Conservation (phyloP, 2,888 invertebrate species). For the Chironomus riparius region DNA sequence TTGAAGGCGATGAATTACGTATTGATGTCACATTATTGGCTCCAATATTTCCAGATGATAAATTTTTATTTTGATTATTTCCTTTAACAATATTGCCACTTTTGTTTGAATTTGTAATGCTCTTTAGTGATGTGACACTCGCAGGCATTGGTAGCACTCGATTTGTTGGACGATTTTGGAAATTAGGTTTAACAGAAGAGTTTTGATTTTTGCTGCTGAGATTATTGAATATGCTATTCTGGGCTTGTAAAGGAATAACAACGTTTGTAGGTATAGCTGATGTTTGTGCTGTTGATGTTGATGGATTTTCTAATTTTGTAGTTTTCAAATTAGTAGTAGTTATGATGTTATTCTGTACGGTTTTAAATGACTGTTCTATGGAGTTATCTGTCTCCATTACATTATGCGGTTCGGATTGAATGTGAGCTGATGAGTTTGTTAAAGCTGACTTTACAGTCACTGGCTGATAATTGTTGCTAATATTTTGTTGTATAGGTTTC, state of each 20-base stretch:
- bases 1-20: neutral
- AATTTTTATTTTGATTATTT: slow-evolving; percentile 38
- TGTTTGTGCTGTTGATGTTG: slow-evolving; percentile 1
- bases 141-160: slow-evolving; percentile 70
- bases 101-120: neutral
- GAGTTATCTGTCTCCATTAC: neutral
- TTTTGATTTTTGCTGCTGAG: slow-evolving; percentile 33
- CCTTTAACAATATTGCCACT: slow-evolving; percentile 32
- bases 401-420: slow-evolving; percentile 4
- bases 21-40: slow-evolving; percentile 19
- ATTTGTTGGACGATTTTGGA: slow-evolving; percentile 58
- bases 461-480: slow-evolving; percentile 28
- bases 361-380: slow-evolving; percentile 18
- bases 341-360: slow-evolving; percentile 25
- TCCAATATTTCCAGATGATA: slow-evolving; percentile 32
- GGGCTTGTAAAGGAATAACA: slow-evolving; percentile 57
- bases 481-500: slow-evolving; percentile 29
- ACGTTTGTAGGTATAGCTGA: slow-evolving; percentile 52
- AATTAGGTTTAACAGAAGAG: slow-evolving; percentile 32
- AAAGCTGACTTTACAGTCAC: slow-evolving; percentile 18
- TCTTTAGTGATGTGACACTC: slow-evolving; percentile 31
- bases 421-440: neutral
- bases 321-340: neutral
- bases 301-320: slow-evolving; percentile 1
- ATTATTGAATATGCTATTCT: slow-evolving; percentile 36